A percentile compares a stretch with the other conserved stretches of the same genome.
phyloP scores from a whole-genome alignment of 2,797 vertebrate species.

The Nothura maculosa region DNA sequence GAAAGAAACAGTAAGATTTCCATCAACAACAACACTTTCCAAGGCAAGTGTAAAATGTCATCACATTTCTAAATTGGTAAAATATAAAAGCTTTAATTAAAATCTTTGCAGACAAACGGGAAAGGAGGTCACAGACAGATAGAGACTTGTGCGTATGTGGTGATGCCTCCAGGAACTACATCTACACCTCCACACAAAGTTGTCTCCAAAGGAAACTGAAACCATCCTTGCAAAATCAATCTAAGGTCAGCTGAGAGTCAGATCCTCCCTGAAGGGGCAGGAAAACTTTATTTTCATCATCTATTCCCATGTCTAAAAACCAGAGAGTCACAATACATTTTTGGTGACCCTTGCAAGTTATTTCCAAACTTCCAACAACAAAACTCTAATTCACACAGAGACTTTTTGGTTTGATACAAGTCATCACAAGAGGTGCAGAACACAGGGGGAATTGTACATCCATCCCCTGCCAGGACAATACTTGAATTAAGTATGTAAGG shows the following conservation, averaged over 20 bases:
- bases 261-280: not conserved
- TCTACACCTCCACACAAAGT: not conserved
- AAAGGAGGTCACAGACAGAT: not conserved
- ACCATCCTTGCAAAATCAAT: not conserved
- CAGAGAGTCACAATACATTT: rapidly evolving
- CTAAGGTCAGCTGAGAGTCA: not conserved
- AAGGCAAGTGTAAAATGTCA: not conserved
- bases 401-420: not conserved
- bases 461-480: not conserved
- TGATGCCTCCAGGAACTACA: not conserved
- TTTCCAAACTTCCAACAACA: not conserved
- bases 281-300: not conserved
- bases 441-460: not conserved
- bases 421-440: not conserved
- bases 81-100: not conserved
- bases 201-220: not conserved
- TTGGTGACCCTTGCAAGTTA: not conserved
- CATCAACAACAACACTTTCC: not conserved
- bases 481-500: not conserved
- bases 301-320: not conserved
- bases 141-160: rapidly evolving
- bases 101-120: not conserved
- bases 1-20: not conserved
- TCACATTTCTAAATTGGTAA: not conserved
- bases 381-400: not conserved